These are phyloP conservation scores for Lapara coniferarum DNA, from an alignment of 2,888 invertebrate species.

Conservation along the genomic window DNA sequence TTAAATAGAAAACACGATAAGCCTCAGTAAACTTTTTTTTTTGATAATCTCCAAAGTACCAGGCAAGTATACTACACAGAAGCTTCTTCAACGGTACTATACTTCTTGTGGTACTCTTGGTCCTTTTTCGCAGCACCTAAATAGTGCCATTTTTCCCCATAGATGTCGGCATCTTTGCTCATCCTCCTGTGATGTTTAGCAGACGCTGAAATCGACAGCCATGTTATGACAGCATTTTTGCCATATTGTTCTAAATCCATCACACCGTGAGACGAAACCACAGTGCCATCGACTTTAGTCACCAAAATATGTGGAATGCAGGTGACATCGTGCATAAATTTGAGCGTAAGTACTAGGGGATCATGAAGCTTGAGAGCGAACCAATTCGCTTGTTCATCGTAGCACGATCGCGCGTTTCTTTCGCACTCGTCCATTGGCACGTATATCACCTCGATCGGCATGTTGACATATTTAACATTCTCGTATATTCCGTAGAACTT, in stretches of 20 bases:
- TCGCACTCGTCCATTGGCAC: conserved; percentile 64
- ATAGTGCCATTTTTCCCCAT: conserved; percentile 61
- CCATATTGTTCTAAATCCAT: conserved; percentile 65
- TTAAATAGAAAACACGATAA: no score
- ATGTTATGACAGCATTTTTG: conserved; percentile 68
- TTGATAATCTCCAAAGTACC: conserved; percentile 28
- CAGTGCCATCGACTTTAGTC: conserved; percentile 54
- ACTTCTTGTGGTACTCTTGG: conserved; percentile 49
- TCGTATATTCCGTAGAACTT: conserved; percentile 72
- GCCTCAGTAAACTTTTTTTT: conserved; percentile 8
- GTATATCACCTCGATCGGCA: conserved; percentile 73
- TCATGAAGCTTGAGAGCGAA: conserved; percentile 64
- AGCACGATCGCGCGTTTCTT: conserved; percentile 51
- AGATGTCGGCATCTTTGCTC: conserved; percentile 55
- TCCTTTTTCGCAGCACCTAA: conserved; percentile 36
- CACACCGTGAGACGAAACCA: conserved; percentile 62
- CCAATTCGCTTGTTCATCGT: conserved; percentile 71
- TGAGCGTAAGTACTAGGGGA: conserved; percentile 54
- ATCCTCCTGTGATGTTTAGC: conserved; percentile 49
- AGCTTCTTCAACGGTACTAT: conserved; percentile 31
- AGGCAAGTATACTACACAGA: conserved; percentile 31
- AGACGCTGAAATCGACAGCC: conserved; percentile 54
- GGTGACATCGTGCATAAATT: conserved; percentile 60
- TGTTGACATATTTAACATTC: conserved; percentile 56
- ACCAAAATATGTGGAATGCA: conserved; percentile 63